These are phyloP conservation scores for Equus quagga DNA, from an alignment of 2,113 vertebrate species.

Conservation along the genomic window DNA sequence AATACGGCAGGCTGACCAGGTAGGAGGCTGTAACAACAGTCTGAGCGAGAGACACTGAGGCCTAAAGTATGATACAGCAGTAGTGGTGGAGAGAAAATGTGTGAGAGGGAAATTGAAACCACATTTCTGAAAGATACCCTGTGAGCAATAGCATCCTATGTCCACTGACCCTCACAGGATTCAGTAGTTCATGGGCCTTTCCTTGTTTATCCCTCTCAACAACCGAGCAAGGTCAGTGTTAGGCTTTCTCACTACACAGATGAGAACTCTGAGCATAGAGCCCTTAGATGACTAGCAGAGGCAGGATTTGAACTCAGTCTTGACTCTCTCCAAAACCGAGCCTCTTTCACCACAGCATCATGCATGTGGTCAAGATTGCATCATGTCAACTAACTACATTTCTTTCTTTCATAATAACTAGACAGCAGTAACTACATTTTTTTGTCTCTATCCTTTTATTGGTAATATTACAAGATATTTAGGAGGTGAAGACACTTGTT, in stretches of 20 bases:
- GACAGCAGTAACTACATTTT: neutral
- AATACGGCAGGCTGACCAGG: neutral
- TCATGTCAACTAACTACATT: neutral
- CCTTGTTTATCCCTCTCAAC: too few species aligned
- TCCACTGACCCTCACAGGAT: neutral
- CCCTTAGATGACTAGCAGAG: neutral
- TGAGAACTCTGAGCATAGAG: neutral
- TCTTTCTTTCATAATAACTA: constrained; percentile 59
- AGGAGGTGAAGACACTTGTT: neutral
- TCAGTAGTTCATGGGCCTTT: neutral
- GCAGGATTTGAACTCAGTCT: neutral
- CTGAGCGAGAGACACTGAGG: neutral
- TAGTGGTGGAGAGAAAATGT: neutral
- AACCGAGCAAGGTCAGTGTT: neutral
- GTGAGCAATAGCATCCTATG: fast-evolving
- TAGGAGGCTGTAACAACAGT: too few species aligned
- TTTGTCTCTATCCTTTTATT: neutral
- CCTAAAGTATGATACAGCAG: neutral
- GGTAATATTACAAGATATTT: constrained; percentile 44
- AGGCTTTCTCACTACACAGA: neutral
- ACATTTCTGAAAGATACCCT: neutral
- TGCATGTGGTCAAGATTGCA: neutral
- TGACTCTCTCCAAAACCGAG: neutral
- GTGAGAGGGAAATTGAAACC: fast-evolving
- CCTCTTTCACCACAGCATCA: neutral